These are phyloP conservation scores for Diadumene lineata DNA, from an alignment of 92 coral and sea anemone species.

Conservation along the genomic window DNA sequence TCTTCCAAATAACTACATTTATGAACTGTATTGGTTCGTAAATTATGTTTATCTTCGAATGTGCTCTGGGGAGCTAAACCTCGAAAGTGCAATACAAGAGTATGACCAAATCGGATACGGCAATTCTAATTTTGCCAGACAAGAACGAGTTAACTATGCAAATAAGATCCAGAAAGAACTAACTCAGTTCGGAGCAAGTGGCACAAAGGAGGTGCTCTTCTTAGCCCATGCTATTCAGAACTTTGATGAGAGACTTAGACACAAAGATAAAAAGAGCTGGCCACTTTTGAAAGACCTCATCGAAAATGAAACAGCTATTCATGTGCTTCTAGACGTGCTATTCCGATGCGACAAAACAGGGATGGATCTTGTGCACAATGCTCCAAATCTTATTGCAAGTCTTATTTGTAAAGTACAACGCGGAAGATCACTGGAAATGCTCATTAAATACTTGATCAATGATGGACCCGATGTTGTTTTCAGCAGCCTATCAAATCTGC, in stretches of 20 bases:
- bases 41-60: conserved; percentile 1
- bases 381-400: conserved; percentile 3
- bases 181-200: too few species aligned
- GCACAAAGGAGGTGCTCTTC: not conserved
- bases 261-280: not conserved
- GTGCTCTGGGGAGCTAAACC: not conserved
- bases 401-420: not conserved
- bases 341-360: not conserved
- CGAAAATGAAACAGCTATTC: not conserved
- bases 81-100: conserved; percentile 2
- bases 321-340: not conserved
- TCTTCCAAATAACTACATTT: not conserved
- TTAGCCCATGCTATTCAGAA: conserved; percentile 27
- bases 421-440: conserved; percentile 8
- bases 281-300: conserved; percentile 10
- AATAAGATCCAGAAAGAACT: conserved; percentile 9
- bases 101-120: conserved; percentile 18
- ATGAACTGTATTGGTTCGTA: conserved; percentile 12
- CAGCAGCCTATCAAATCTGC: not conserved
- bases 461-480: not conserved
- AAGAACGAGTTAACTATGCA: not conserved
- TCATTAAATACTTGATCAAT: not conserved
- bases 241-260: conserved; percentile 12
- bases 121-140: not conserved
- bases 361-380: not conserved